Evolutionary conservation across 2,113 vertebrate species (phyloP).

Genomic region (Epinephelus cyanopodus): DNA sequence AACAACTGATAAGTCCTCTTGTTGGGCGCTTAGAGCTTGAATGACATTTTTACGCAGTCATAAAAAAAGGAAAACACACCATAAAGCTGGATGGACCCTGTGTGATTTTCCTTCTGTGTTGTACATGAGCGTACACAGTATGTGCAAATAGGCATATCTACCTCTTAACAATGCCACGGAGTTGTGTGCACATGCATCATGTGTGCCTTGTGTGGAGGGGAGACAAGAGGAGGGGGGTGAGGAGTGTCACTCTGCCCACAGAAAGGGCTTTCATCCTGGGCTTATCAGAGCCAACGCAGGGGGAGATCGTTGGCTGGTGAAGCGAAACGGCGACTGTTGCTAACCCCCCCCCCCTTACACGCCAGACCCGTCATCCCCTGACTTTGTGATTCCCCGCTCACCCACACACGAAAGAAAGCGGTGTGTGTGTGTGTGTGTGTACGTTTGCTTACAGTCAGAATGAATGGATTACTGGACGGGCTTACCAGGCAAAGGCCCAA

Average conservation of each 20-base stretch:
- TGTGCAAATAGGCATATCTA: slow-evolving; percentile 56
- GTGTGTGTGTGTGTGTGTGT: slow-evolving; percentile 6
- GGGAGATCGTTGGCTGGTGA: slow-evolving; percentile 77
- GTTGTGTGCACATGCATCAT: slow-evolving; percentile 38
- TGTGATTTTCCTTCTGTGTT: slow-evolving; percentile 1
- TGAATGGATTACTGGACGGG: too few relatives aligned
- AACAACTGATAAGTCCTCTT: slow-evolving; percentile 73
- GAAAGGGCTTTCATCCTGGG: slow-evolving; percentile 82
- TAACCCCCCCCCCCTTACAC: too few relatives aligned
- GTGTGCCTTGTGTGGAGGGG: slow-evolving; percentile 42
- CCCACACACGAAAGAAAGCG: neutral
- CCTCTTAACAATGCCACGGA: slow-evolving; percentile 10
- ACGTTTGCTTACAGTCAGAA: neutral
- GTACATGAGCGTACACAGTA: slow-evolving; percentile 31
- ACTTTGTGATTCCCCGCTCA: slow-evolving; percentile 61
- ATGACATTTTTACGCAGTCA: slow-evolving; percentile 68
- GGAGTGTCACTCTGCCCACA: slow-evolving; percentile 76
- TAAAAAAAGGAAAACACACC: slow-evolving; percentile 57
- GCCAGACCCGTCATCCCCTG: slow-evolving; percentile 52
- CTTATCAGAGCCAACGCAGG: slow-evolving; percentile 90
- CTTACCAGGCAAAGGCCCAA: too few relatives aligned
- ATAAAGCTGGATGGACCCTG: slow-evolving; percentile 47
- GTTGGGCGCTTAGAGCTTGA: slow-evolving; percentile 57
- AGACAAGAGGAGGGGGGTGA: slow-evolving; percentile 30
- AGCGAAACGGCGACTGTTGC: slow-evolving; percentile 80